Base-by-base conservation (phyloP, 1,140 invertebrate species). In the Adoxophyes honmai region DNA sequence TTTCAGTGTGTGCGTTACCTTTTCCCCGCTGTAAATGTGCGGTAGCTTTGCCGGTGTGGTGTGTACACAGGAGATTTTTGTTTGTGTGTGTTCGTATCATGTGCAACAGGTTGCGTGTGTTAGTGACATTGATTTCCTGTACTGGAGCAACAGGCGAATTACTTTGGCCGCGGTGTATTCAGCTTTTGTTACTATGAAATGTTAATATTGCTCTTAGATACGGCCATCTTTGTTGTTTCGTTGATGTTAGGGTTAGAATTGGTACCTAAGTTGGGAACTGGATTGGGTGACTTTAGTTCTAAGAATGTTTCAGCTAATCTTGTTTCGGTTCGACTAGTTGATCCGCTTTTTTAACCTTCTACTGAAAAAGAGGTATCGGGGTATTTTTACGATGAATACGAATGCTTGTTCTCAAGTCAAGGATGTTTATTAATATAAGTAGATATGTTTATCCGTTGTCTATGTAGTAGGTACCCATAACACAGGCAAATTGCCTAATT, bases 51-150 rank as follows among this genome's bases (percentile, higher is more conserved):
- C 4, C n/a, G 6, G 35, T 7, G 35, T 38, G 16, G 21, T 11
- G 42, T 16, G 16, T 44, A 21, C 8, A 9, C 13, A 15, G 13
- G 38, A 6, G 3, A 44, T 10, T 44, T 44, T 21, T n/a, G 15
- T 63, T 60, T 55, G 63, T 65, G 66, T 55, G 55, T 56, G 62
- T 34, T 61, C 39, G 37, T 52, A 48, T 28, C 21, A 28, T 62
- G 67, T 75, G 78, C 80, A 83, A 79, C 76, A 80, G 72, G 74
- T 28, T 72, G 59, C 28, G n/a, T 60, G 37, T 21, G 33, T 63
- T 73, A 53, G 67, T 69, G 64, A 75, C 79, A 82, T 82, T 77
- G 79, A 80, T 82, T 80, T 82, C 73, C 55, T 62, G 58, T 55
- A 65, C 64, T 54, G 55, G 60, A 70, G 76, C 79, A 80, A 80